Evolutionary conservation across 2,888 invertebrate species (phyloP).

Genomic region (Napeogenes sylphis): DNA sequence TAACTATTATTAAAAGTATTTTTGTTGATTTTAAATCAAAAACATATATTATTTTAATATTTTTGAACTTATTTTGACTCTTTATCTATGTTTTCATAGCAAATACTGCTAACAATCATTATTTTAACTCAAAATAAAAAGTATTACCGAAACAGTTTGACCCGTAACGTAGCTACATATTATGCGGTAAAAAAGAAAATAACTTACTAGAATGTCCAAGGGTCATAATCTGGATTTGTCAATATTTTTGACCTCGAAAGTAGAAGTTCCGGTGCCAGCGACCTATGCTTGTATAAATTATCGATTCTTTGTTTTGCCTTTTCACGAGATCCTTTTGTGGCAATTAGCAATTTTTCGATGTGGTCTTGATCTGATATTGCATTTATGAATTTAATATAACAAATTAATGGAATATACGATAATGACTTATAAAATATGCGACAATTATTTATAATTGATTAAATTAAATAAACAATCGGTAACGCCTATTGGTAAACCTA

Average conservation of each 20-base stretch:
- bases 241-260: conserved; percentile 49
- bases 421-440: too few species aligned
- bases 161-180: background rate
- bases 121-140: too few species aligned
- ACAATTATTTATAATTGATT: too few species aligned
- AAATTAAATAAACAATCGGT: too few species aligned
- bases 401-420: background rate
- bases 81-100: too few species aligned
- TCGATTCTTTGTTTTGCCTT: conserved; percentile 58
- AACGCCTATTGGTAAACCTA: too few species aligned
- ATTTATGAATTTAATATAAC: background rate
- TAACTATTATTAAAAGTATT: too few species aligned
- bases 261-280: conserved; percentile 52
- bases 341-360: conserved; percentile 52
- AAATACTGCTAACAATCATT: too few species aligned
- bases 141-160: too few species aligned
- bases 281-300: conserved; percentile 52
- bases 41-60: too few species aligned
- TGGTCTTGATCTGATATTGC: conserved; percentile 45
- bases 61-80: too few species aligned
- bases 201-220: conserved; percentile 60
- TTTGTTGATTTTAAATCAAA: too few species aligned
- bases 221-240: conserved; percentile 39
- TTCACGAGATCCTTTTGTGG: conserved; percentile 59
- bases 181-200: background rate